A percentile compares a stretch with the other conserved stretches of the same genome.
phyloP scores from a whole-genome alignment of 1,140 invertebrate genomes.

The Apocrypta bakeri region DNA sequence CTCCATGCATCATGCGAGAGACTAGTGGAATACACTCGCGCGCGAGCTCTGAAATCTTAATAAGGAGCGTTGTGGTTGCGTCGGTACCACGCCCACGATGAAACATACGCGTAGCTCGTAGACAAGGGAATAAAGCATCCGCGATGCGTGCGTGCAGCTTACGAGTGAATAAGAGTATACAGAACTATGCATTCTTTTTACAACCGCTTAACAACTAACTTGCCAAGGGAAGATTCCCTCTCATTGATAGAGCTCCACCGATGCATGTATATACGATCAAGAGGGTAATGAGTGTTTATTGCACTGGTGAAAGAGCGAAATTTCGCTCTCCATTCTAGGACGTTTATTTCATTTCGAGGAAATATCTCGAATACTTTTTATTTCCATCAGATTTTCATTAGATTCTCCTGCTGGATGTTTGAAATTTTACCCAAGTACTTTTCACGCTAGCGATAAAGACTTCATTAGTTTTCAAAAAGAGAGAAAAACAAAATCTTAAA shows the following conservation, averaged over 20 bases:
- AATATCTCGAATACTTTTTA: background rate
- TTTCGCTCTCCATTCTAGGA: background rate
- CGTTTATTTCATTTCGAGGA: background rate
- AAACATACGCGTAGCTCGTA: slow-evolving; percentile 1
- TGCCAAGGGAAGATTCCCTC: background rate
- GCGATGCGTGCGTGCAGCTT: background rate
- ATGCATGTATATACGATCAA: background rate
- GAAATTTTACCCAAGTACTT: too few species aligned
- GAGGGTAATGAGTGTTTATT: background rate
- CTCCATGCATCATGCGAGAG: background rate
- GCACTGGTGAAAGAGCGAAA: background rate
- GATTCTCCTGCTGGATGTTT: too few species aligned
- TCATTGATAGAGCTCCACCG: background rate
- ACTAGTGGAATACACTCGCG: slow-evolving; percentile 3
- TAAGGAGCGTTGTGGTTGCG: background rate
- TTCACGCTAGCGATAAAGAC: background rate
- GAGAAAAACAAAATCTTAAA: too few species aligned
- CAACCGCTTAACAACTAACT: slow-evolving; percentile 7
- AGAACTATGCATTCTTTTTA: too few species aligned
- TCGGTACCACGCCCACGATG: background rate
- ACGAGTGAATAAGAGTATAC: too few species aligned
- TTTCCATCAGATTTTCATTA: too few species aligned
- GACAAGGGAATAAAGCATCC: slow-evolving; percentile 22
- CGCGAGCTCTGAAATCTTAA: slow-evolving; percentile 35
- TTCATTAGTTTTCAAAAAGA: too few species aligned